Percentiles rank a stretch among this genome's conserved stretches.
Evolutionary conservation across 1,140 invertebrate genomes (phyloP).

Genomic region (Drosophila pandora): DNA sequence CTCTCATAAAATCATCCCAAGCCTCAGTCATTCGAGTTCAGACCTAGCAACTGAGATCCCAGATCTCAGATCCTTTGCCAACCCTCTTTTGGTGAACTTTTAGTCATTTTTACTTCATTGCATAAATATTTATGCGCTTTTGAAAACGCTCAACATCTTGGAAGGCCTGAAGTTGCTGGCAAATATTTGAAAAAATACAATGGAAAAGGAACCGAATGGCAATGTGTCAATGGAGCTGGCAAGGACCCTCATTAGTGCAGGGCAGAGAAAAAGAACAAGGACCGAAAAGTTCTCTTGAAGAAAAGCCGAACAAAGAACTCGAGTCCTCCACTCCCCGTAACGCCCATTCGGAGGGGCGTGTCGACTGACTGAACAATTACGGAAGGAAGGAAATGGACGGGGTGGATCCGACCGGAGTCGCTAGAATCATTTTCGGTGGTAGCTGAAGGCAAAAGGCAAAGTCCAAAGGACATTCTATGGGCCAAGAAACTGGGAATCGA

Average conservation of each 20-base stretch:
- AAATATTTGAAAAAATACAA: constrained; percentile 73
- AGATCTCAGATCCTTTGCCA: constrained; percentile 5
- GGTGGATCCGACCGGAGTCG: constrained; percentile 23
- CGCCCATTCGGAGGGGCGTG: constrained; percentile 56
- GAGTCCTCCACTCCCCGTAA: constrained; percentile 18
- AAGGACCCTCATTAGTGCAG: constrained; percentile 75
- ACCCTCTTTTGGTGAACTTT: constrained; percentile 30
- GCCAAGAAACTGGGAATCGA: constrained; percentile 31
- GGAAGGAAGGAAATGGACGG: constrained; percentile 14
- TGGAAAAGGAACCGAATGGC: constrained; percentile 22
- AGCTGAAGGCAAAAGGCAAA: constrained; percentile 33
- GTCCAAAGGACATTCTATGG: constrained; percentile 34
- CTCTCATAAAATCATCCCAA: constrained; percentile 14
- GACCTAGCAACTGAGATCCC: neutral
- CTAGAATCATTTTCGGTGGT: constrained; percentile 14
- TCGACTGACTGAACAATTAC: constrained; percentile 72
- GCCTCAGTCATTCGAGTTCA: constrained; percentile 1
- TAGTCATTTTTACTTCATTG: constrained; percentile 71
- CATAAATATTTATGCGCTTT: constrained; percentile 79
- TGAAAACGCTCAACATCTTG: constrained; percentile 56
- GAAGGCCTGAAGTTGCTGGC: constrained; percentile 40
- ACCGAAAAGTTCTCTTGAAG: constrained; percentile 27
- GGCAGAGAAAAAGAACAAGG: constrained; percentile 68
- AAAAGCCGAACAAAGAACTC: constrained; percentile 57
- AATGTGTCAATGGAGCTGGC: constrained; percentile 69